Percentiles rank a stretch among this genome's conserved stretches.
phyloP scores from a whole-genome alignment of 2,113 vertebrate genomes.

The Aviceda subcristata region DNA sequence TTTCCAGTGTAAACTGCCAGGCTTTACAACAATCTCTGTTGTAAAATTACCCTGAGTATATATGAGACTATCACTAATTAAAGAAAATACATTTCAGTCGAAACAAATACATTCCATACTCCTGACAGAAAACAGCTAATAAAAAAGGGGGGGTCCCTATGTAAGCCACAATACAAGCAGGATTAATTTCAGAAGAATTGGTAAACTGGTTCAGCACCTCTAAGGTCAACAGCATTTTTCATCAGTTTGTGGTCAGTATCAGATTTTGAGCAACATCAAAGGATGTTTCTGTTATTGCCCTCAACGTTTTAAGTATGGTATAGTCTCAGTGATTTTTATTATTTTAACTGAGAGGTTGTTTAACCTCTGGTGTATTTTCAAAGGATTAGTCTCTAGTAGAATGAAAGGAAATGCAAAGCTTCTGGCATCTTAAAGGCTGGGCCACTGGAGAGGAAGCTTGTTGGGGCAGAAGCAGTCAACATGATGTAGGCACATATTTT shows the following conservation, averaged over 20 bases:
- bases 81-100: neutral
- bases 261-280: neutral
- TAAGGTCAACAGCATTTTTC: neutral
- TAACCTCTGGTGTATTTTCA: neutral
- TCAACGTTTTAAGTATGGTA: neutral
- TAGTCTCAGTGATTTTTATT: neutral
- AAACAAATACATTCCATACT: neutral
- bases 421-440: neutral
- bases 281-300: neutral
- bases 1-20: neutral
- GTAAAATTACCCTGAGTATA: neutral
- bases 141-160: neutral
- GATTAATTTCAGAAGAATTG: neutral
- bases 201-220: neutral
- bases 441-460: neutral
- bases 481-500: neutral
- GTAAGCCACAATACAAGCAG: neutral
- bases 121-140: neutral
- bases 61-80: neutral
- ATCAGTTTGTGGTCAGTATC: neutral
- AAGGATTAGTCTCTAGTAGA: neutral
- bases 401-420: neutral
- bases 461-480: neutral
- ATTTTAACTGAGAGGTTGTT: neutral
- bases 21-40: neutral